phyloP scores from a whole-genome alignment of 92 coral and sea anemone genomes.

The Actinostola sp. region DNA sequence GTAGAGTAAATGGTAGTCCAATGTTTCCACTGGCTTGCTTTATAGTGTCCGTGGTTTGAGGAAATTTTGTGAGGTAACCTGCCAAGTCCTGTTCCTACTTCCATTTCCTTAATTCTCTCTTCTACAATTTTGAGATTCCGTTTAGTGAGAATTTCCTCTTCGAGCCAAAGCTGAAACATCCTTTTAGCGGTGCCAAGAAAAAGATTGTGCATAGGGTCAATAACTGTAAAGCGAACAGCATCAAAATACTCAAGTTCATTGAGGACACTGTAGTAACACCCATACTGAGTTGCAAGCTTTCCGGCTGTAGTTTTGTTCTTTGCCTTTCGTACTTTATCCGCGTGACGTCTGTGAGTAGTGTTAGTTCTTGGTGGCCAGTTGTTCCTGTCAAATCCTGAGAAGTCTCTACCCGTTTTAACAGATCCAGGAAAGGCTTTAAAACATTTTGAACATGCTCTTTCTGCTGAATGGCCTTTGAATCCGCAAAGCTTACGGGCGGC shows the following conservation, averaged over 20 bases:
- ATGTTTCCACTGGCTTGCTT: constrained; percentile 1
- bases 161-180: constrained; percentile 43
- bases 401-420: constrained; percentile 15
- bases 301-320: constrained; percentile 14
- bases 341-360: constrained; percentile 18
- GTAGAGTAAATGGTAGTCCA: constrained; percentile 16
- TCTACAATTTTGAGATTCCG: constrained; percentile 20
- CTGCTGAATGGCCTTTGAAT: constrained; percentile 44
- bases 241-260: constrained; percentile 33
- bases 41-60: no score
- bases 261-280: constrained; percentile 30
- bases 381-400: constrained; percentile 34
- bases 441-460: constrained; percentile 43
- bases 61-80: no score
- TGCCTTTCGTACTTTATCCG: constrained; percentile 24
- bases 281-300: constrained; percentile 33
- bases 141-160: constrained; percentile 24
- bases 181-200: constrained; percentile 36
- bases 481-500: no score
- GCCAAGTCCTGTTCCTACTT: constrained; percentile 19
- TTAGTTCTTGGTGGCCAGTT: constrained; percentile 48
- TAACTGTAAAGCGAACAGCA: constrained; percentile 31
- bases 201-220: constrained; percentile 49
- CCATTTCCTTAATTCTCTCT: constrained; percentile 23
- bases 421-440: constrained; percentile 43